Evolutionary conservation across 2,113 vertebrate species (phyloP).

Genomic region (Grantiella picta): DNA sequence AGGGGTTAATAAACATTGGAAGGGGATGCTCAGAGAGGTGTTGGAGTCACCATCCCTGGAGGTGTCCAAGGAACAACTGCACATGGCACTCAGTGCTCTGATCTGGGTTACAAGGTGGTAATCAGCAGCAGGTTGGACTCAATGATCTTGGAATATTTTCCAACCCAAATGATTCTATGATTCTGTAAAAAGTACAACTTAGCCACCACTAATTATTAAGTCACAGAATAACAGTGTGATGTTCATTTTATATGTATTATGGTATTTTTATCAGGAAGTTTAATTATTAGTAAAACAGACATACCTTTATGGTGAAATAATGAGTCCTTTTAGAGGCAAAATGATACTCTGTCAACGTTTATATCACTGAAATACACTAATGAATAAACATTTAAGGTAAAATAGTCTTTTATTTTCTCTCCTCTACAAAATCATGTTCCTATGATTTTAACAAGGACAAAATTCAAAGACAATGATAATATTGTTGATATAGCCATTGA

Average conservation of each 20-base stretch:
- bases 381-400: not conserved
- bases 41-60: rapidly evolving
- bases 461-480: not conserved
- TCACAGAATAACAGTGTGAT: not conserved
- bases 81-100: no score
- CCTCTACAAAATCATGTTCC: not conserved
- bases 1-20: not conserved
- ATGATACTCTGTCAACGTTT: not conserved
- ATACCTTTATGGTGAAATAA: not conserved
- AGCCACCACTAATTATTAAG: not conserved
- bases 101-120: no score
- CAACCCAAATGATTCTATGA: not conserved
- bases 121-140: not conserved
- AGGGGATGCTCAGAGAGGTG: not conserved
- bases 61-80: rapidly evolving
- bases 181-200: not conserved
- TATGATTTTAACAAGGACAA: not conserved
- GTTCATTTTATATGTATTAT: not conserved
- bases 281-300: not conserved
- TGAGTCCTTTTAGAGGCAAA: not conserved
- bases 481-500: not conserved
- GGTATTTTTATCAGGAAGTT: not conserved
- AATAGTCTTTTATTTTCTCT: not conserved
- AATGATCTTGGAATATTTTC: not conserved
- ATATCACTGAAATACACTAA: not conserved